Evolutionary conservation across 2,797 vertebrate genomes (phyloP).

Genomic region (Sebastes kiyomatsui): DNA sequence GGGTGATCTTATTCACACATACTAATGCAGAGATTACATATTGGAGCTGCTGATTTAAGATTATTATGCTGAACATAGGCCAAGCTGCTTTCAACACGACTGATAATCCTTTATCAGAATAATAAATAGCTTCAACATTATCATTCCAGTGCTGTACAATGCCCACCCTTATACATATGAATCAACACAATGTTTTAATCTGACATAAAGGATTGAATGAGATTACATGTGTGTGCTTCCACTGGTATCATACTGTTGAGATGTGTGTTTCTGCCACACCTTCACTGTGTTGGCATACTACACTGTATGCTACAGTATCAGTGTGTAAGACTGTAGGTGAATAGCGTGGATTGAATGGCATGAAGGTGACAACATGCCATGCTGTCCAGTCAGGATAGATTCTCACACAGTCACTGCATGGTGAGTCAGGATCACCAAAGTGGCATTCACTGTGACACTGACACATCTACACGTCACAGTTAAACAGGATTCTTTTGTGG

Average conservation of each 20-base stretch:
- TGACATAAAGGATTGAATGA: neutral
- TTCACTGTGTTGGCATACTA: neutral
- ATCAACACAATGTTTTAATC: neutral
- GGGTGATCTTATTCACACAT: conserved; percentile 30
- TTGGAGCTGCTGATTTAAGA: neutral
- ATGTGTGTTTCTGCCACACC: conserved; percentile 11
- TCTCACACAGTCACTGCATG: neutral
- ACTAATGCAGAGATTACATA: neutral
- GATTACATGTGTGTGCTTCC: neutral
- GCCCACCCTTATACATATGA: neutral
- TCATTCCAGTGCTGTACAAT: neutral
- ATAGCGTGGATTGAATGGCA: neutral
- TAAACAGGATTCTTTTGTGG: conserved; percentile 34
- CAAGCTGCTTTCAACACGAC: neutral
- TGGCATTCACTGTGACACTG: conserved; percentile 49
- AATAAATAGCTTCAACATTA: neutral
- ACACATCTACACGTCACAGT: conserved; percentile 29
- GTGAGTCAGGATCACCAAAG: conserved; percentile 52
- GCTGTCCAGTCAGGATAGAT: conserved; percentile 18
- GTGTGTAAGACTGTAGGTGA: neutral
- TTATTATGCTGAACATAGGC: neutral
- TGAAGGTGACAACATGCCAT: conserved; percentile 1
- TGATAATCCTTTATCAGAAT: neutral
- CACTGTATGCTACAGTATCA: neutral
- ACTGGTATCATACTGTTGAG: neutral